These are phyloP conservation scores for Oryzias melastigma DNA, from an alignment of 2,113 vertebrate species.

Conservation along the genomic window DNA sequence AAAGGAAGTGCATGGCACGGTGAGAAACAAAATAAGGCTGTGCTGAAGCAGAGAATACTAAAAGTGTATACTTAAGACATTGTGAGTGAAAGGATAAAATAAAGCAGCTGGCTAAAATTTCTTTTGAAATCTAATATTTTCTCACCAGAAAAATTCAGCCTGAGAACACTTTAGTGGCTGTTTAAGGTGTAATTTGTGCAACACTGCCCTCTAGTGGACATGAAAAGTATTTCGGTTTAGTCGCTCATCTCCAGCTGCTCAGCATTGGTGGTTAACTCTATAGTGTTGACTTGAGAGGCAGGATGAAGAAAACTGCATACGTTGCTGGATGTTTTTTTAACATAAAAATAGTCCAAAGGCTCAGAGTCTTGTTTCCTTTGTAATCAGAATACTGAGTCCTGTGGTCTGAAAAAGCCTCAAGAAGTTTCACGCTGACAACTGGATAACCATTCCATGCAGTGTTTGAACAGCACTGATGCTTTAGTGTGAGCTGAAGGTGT, in stretches of 20 bases:
- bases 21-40: conserved; percentile 7
- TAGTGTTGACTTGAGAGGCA: conserved; percentile 35
- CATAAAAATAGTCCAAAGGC: background rate
- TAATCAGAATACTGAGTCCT: conserved; percentile 23
- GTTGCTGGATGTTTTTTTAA: conserved; percentile 6
- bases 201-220: conserved; percentile 55
- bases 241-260: background rate
- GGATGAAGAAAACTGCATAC: background rate
- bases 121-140: too few species aligned
- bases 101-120: too few species aligned
- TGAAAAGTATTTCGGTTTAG: background rate
- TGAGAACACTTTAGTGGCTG: background rate
- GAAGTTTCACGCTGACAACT: conserved; percentile 14
- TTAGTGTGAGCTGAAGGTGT: conserved; percentile 40
- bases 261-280: background rate
- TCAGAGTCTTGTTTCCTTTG: conserved; percentile 34
- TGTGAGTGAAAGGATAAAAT: too few species aligned
- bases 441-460: conserved; percentile 11
- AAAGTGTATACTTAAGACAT: background rate
- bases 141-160: too few species aligned
- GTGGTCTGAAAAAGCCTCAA: conserved; percentile 2
- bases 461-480: conserved; percentile 16
- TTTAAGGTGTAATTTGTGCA: conserved; percentile 1
- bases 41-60: conserved; percentile 7
- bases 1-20: conserved; percentile 49